phyloP scores from a whole-genome alignment of 1,140 invertebrate genomes.

The Ips nitidus region DNA sequence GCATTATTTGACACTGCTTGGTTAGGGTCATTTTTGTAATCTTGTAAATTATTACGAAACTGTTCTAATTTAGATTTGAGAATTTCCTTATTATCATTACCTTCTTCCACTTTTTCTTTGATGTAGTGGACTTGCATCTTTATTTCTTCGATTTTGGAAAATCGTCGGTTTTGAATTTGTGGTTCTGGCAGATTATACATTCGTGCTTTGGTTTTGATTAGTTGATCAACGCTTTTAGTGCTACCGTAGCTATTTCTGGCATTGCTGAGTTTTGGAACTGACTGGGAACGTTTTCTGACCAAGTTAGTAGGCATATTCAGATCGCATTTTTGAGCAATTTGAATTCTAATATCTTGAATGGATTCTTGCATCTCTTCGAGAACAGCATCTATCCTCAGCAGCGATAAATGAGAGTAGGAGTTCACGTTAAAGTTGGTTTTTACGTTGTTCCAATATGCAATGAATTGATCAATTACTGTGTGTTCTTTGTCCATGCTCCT shows the following conservation, averaged over 20 bases:
- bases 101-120: constrained; percentile 15
- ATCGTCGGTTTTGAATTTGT: constrained; percentile 14
- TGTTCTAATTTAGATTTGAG: constrained; percentile 27
- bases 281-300: constrained; percentile 28
- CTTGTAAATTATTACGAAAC: constrained; percentile 16
- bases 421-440: constrained; percentile 27
- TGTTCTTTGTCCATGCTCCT: constrained; percentile 30
- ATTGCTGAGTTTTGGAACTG: constrained; percentile 28
- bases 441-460: constrained; percentile 32
- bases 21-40: constrained; percentile 27
- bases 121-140: constrained; percentile 34
- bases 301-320: constrained; percentile 19
- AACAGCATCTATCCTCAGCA: constrained; percentile 27
- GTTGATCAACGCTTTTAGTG: constrained; percentile 14
- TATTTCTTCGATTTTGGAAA: constrained; percentile 35
- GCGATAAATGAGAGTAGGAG: constrained; percentile 24
- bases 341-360: constrained; percentile 22
- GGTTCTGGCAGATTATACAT: constrained; percentile 20
- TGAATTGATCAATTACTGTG: constrained; percentile 34
- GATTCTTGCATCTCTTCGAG: constrained; percentile 33
- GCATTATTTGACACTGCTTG: constrained; percentile 33
- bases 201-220: constrained; percentile 33
- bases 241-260: constrained; percentile 10
- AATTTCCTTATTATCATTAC: constrained; percentile 4
- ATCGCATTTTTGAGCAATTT: constrained; percentile 27